These are phyloP conservation scores for Chinchilla lanigera DNA, from an alignment of 2,113 vertebrate species.

Conservation along the genomic window DNA sequence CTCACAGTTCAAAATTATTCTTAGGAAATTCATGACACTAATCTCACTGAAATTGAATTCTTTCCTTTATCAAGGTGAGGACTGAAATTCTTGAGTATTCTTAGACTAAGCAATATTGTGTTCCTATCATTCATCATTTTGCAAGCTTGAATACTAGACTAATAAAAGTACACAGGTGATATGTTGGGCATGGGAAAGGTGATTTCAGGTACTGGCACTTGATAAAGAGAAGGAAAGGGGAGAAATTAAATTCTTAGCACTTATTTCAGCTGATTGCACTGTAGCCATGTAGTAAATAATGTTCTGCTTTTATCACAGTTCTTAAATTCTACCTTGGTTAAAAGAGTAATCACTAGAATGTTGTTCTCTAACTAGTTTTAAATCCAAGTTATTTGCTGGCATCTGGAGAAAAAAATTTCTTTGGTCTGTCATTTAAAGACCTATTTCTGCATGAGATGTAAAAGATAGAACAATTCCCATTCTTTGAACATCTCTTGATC, in stretches of 20 bases:
- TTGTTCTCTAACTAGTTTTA: conserved; percentile 33
- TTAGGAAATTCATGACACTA: neutral
- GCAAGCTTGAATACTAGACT: neutral
- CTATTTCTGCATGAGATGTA: neutral
- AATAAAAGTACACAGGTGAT: neutral
- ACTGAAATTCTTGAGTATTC: neutral
- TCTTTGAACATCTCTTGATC: neutral
- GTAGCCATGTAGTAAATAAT: neutral
- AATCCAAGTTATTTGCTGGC: neutral
- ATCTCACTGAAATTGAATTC: neutral
- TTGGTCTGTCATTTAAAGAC: neutral
- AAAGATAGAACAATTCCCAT: conserved; percentile 34
- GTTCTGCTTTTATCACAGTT: neutral
- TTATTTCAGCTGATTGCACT: neutral
- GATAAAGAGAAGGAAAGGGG: neutral
- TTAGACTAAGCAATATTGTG: neutral
- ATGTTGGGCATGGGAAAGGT: neutral
- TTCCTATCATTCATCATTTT: neutral
- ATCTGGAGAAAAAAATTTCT: neutral
- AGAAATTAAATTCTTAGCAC: neutral
- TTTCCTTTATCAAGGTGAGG: neutral
- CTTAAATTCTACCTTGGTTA: neutral
- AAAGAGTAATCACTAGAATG: neutral
- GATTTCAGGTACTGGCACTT: neutral
- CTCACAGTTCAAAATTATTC: neutral